Conservation (phyloP, 64 coral and sea anemone genomes). For the Stichodactyla helianthus region DNA sequence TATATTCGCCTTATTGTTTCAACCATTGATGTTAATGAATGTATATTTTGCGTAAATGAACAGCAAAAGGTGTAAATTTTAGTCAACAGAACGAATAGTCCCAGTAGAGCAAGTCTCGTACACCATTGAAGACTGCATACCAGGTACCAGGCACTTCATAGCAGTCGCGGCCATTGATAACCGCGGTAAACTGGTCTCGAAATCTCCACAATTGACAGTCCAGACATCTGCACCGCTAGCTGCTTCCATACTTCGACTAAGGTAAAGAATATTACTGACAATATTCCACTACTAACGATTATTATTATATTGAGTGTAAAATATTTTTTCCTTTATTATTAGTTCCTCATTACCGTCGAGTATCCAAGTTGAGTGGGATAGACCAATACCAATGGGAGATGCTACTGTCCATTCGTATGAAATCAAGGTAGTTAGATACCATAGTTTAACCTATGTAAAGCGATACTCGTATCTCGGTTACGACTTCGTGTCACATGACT, state of each 20-base stretch:
- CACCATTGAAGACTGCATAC: slow-evolving; percentile 53
- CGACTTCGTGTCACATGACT: too few relatives aligned
- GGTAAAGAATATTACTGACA: slow-evolving; percentile 20
- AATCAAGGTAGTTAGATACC: slow-evolving; percentile 38
- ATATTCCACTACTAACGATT: too few relatives aligned
- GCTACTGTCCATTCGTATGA: slow-evolving; percentile 49
- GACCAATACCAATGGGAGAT: slow-evolving; percentile 57
- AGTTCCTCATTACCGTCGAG: slow-evolving; percentile 35
- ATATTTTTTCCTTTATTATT: background rate
- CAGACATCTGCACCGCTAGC: slow-evolving; percentile 69
- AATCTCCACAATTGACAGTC: slow-evolving; percentile 62
- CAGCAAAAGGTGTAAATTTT: too few relatives aligned
- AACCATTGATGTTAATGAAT: too few relatives aligned
- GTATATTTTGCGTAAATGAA: too few relatives aligned
- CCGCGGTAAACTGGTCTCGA: slow-evolving; percentile 40
- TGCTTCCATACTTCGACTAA: slow-evolving; percentile 44
- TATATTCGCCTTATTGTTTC: too few relatives aligned
- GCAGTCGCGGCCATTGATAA: slow-evolving; percentile 55
- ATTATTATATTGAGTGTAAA: background rate
- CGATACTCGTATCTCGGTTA: too few relatives aligned
- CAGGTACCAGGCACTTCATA: slow-evolving; percentile 85
- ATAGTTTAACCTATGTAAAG: background rate
- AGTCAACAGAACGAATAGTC: slow-evolving; percentile 40
- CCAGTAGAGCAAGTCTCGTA: slow-evolving; percentile 26
- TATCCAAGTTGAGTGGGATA: slow-evolving; percentile 58